A percentile compares a stretch with the other conserved stretches of the same genome.
Conservation (phyloP, 2,113 vertebrate species). For the Ophthalmolycus amberensis region DNA sequence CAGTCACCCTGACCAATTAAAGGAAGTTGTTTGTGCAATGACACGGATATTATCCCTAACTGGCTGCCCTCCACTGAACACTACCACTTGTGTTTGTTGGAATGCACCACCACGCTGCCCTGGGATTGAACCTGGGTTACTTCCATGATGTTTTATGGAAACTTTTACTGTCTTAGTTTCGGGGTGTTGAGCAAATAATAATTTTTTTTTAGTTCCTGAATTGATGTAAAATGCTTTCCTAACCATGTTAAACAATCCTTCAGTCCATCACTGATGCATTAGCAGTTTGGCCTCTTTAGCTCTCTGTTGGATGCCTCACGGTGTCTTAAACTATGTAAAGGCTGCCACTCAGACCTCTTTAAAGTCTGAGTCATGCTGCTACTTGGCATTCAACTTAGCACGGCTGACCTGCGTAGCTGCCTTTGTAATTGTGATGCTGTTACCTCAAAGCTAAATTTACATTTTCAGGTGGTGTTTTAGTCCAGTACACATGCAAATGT, state of each 20-base stretch:
- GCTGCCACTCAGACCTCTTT: constrained; percentile 26
- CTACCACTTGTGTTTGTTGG: not conserved
- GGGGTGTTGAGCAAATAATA: not conserved
- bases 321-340: constrained; percentile 33
- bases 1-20: not conserved
- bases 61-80: not conserved
- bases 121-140: not conserved
- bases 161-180: not conserved
- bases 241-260: constrained; percentile 8
- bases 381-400: constrained; percentile 50
- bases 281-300: constrained; percentile 38
- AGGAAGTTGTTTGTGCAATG: not conserved
- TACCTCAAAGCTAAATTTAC: constrained; percentile 30
- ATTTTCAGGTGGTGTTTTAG: constrained; percentile 39
- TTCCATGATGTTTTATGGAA: not conserved
- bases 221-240: not conserved
- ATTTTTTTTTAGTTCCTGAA: not conserved
- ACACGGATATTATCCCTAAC: not conserved
- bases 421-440: constrained; percentile 57
- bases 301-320: constrained; percentile 19
- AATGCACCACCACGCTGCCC: not conserved
- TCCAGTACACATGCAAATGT: constrained; percentile 49
- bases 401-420: constrained; percentile 36
- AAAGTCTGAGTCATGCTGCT: constrained; percentile 38
- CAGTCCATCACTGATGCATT: constrained; percentile 1